Evolutionary conservation across 2,113 vertebrate genomes (phyloP).

Genomic region (Ellobius talpinus): DNA sequence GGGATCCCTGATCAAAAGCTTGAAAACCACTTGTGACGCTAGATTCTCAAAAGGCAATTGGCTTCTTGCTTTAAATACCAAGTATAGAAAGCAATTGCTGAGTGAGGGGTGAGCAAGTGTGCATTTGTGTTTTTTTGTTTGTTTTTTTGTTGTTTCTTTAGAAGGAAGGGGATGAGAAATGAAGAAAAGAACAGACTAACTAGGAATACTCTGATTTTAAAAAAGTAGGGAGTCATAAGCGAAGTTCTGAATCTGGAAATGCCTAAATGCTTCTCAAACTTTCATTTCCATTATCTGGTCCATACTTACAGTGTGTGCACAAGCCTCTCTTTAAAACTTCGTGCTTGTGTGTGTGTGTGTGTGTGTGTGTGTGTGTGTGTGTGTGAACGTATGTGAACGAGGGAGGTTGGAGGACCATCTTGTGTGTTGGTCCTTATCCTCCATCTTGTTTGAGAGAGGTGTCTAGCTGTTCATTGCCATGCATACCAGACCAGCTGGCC

Average conservation of each 20-base stretch:
- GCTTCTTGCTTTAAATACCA: neutral
- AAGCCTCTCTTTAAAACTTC: neutral
- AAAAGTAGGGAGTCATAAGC: neutral
- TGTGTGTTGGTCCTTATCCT: neutral
- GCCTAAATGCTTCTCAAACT: neutral
- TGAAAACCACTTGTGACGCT: neutral
- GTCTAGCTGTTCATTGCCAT: neutral
- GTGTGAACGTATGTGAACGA: too few species aligned
- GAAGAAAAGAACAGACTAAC: constrained; percentile 13
- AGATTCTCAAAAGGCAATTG: neutral
- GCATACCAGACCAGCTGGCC: neutral
- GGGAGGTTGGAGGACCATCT: neutral
- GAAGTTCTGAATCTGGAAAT: neutral
- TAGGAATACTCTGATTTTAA: constrained; percentile 5
- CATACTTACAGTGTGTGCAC: neutral
- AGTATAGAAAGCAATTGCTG: neutral
- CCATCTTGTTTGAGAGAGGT: neutral
- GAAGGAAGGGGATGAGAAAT: neutral
- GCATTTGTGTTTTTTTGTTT: neutral
- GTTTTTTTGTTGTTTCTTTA: neutral
- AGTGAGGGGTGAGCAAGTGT: neutral
- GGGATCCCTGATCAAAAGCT: neutral
- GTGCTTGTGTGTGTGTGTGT: neutral
- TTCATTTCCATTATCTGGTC: neutral
- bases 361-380: too few species aligned